Conservation (phyloP, 2,113 vertebrate species). For the Malurus cyaneus region DNA sequence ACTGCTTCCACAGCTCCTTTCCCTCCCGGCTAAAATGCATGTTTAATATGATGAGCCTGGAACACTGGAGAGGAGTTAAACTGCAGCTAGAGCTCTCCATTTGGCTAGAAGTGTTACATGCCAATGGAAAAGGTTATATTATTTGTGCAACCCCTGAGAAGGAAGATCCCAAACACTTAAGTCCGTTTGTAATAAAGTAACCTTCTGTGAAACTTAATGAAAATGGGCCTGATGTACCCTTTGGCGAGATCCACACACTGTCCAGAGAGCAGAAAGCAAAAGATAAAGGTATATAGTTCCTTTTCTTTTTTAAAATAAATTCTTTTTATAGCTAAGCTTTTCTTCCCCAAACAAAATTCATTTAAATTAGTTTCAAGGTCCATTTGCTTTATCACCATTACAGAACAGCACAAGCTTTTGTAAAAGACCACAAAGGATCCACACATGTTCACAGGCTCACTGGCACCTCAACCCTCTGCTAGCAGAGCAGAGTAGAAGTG, state of each 20-base stretch:
- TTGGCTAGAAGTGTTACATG: not conserved
- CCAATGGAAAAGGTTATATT: not conserved
- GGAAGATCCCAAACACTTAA: not conserved
- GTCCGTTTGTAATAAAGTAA: not conserved
- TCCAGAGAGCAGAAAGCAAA: not conserved
- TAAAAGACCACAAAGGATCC: not conserved
- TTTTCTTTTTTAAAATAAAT: not conserved
- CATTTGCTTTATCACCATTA: not conserved
- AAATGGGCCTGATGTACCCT: not conserved
- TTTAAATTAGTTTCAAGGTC: not conserved
- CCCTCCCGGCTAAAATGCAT: not conserved
- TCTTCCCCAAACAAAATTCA: not conserved
- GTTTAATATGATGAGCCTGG: not conserved
- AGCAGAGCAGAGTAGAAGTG: not conserved
- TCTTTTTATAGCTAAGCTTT: not conserved
- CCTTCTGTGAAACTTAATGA: not conserved
- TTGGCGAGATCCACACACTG: rapidly evolving
- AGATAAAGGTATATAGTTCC: not conserved
- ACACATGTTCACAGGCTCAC: rapidly evolving
- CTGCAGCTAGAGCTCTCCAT: not conserved
- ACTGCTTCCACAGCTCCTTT: not conserved
- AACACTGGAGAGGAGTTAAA: not conserved
- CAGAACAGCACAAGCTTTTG: not conserved
- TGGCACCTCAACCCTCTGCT: not conserved
- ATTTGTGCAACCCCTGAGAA: not conserved